Base-by-base conservation (phyloP, 2,113 vertebrate species). In the Argyrosomus japonicus region DNA sequence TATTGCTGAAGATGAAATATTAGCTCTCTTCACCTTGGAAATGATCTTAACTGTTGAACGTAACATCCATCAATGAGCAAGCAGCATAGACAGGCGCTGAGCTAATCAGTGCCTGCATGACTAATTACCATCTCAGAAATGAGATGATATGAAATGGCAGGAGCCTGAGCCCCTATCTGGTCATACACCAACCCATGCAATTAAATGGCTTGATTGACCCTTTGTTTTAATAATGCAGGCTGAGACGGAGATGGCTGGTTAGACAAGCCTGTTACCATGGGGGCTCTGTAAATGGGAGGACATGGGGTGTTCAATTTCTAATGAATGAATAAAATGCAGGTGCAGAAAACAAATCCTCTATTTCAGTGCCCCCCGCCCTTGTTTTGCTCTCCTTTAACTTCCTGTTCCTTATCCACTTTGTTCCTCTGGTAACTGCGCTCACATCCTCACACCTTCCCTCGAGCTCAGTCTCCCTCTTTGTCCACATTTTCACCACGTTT, bases 191-290 rank as follows among this genome's bases (percentile, higher is more conserved):
- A 82, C 92, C 86, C 88, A 89, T 89, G 82, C 90, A 93, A 94
- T 94, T 93, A 94, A 91, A 94, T 92, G 78, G 80, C 84, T 91
- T 91, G 87, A 93, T 94, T 93, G 90, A 93, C 89, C 93, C 91
- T 91, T 92, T 90, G 85, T 93, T 93, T 92, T 93, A 93, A 92
- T 92, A 93, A 89, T 91, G 77, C 81, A 71, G 87, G 61, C 90
- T 63, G 84, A 91, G 86, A 83, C 83, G 43, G 82, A 91, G 89
- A 91, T 88, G 83, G 77, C 76, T 67, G 87, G 43, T 88, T 85
- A 88, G 89, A 92, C 87, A 87, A 88, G 85, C 84, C 69, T 90
- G 81, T 89, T 90, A 88, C 85, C 77, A 67, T 63, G 67, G 70
- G 51, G 43, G 53, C 58, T 87, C 64, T 75, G 85, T 87, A 91